These are phyloP conservation scores for Syngnathus floridae DNA, from an alignment of 2,113 vertebrate species.

Conservation along the genomic window DNA sequence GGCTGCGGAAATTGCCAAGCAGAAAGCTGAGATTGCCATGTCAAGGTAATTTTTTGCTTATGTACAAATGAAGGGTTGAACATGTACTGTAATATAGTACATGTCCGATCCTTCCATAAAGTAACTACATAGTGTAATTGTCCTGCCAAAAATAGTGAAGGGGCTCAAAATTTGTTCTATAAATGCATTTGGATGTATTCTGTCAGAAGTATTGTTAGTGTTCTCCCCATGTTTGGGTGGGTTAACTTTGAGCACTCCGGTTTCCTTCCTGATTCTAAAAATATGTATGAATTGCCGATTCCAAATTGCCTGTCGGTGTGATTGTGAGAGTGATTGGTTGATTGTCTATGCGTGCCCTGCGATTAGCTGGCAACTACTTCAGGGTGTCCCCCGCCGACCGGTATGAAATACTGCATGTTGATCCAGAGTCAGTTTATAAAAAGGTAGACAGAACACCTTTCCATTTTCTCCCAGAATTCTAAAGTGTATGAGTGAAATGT, in stretches of 20 bases:
- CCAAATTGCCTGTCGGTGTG: too few species aligned
- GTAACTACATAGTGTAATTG: neutral
- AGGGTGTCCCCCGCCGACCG: too few species aligned
- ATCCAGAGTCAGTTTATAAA: neutral
- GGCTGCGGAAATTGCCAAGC: slow-evolving; percentile 89
- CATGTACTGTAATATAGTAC: too few species aligned
- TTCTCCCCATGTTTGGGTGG: too few species aligned
- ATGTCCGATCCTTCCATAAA: too few species aligned
- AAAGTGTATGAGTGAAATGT: slow-evolving; percentile 1
- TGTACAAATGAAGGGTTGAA: neutral
- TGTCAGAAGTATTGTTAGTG: neutral
- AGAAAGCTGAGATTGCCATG: slow-evolving; percentile 93
- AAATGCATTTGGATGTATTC: neutral
- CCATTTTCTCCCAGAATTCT: neutral
- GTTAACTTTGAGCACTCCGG: too few species aligned
- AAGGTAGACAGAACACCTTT: neutral
- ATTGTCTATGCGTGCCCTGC: too few species aligned
- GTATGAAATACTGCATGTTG: neutral
- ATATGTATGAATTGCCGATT: too few species aligned
- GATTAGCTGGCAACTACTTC: too few species aligned
- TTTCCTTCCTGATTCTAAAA: too few species aligned
- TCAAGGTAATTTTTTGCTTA: slow-evolving; percentile 77
- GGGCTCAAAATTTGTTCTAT: neutral
- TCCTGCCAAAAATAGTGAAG: neutral
- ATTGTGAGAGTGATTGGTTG: too few species aligned